These are phyloP conservation scores for Chaetodon trifascialis DNA, from an alignment of 2,113 vertebrate species.

Conservation along the genomic window DNA sequence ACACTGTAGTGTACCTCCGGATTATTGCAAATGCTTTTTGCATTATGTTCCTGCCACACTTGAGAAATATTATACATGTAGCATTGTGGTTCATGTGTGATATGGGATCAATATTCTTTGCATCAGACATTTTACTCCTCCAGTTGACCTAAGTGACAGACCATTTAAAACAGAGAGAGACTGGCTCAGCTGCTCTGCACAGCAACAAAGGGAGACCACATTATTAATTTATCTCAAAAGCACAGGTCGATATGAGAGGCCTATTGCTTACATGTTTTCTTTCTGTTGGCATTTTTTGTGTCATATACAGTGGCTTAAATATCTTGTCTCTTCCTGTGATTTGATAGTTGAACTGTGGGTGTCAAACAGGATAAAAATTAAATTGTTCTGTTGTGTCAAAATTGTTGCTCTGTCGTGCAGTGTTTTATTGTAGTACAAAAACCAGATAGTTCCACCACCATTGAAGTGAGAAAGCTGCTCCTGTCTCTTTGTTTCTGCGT, in stretches of 20 bases:
- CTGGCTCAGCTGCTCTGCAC: conserved; percentile 64
- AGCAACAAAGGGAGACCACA: conserved; percentile 64
- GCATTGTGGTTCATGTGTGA: conserved; percentile 64
- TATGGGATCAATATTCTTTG: conserved; percentile 78
- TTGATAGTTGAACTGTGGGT: not conserved
- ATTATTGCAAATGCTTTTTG: conserved; percentile 69
- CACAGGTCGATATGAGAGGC: conserved; percentile 75
- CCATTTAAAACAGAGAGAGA: conserved; percentile 76
- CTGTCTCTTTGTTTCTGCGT: conserved; percentile 66
- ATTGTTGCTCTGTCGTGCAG: not conserved
- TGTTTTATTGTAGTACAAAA: conserved; percentile 26
- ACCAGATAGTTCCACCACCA: conserved; percentile 10
- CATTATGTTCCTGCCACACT: conserved; percentile 55
- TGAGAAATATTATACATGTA: conserved; percentile 62
- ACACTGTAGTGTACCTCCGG: conserved; percentile 24
- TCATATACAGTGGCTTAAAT: conserved; percentile 34
- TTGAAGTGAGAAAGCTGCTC: conserved; percentile 35
- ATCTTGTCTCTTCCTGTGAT: conserved; percentile 13
- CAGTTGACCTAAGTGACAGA: conserved; percentile 79
- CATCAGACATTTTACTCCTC: conserved; percentile 75
- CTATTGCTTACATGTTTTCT: conserved; percentile 58
- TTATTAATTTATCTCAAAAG: conserved; percentile 82
- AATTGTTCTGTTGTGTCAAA: not conserved
- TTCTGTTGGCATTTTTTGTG: conserved; percentile 54
- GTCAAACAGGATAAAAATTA: conserved; percentile 1